Evolutionary conservation across 1,140 invertebrate genomes (phyloP).

Genomic region (Trichonephila clavata): DNA sequence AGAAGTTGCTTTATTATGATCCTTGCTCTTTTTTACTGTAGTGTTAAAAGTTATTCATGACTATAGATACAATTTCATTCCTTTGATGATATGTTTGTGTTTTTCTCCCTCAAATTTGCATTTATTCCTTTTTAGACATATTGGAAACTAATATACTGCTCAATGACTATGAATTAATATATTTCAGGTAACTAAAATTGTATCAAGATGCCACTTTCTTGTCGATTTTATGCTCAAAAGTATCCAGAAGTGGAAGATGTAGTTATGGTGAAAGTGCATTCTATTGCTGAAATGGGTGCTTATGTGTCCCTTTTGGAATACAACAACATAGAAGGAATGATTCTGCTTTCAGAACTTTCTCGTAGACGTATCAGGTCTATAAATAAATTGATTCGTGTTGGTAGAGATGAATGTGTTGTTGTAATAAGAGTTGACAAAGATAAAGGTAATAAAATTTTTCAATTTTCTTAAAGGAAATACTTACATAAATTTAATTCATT

Average conservation of each 20-base stretch:
- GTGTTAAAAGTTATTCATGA: too few species aligned
- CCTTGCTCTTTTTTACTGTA: too few species aligned
- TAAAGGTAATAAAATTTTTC: conserved; percentile 87
- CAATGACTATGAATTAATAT: not conserved
- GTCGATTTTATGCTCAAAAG: conserved; percentile 98
- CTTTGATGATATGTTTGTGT: not conserved
- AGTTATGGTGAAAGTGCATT: conserved; percentile 99
- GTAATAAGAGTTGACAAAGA: conserved; percentile 99
- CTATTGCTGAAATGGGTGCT: conserved; percentile 99
- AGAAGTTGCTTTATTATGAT: too few species aligned
- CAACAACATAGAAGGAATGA: conserved; percentile 99
- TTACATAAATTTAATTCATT: too few species aligned
- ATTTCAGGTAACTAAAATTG: not conserved
- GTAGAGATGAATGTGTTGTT: conserved; percentile 98
- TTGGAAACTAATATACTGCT: too few species aligned
- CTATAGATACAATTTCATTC: not conserved
- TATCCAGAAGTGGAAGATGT: conserved; percentile 99
- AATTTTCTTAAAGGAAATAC: not conserved
- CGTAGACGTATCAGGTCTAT: conserved; percentile 99
- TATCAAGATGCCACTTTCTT: conserved; percentile 91
- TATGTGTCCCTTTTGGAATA: conserved; percentile 99
- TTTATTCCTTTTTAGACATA: too few species aligned
- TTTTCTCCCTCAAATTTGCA: too few species aligned
- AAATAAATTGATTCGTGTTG: conserved; percentile 99
- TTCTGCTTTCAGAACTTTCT: conserved; percentile 96